These are phyloP conservation scores for Brachionus koreanus DNA, from an alignment of 1,140 invertebrate species.

Conservation along the genomic window DNA sequence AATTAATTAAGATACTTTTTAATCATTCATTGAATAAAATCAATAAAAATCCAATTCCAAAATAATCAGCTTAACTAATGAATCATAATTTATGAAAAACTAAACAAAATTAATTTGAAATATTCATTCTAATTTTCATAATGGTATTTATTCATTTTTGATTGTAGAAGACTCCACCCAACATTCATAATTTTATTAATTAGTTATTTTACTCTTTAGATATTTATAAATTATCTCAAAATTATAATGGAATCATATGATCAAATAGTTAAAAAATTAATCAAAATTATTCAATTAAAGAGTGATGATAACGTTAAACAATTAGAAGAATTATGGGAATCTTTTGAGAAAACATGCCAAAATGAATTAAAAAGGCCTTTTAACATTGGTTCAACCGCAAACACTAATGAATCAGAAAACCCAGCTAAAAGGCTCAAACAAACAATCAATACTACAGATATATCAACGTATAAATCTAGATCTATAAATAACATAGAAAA, in stretches of 20 bases:
- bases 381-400: background rate
- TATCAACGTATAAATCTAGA: background rate
- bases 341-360: background rate
- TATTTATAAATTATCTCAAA: background rate
- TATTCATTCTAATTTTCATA: background rate
- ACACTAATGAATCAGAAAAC: background rate
- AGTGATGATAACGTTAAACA: constrained; percentile 27
- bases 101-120: background rate
- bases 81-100: background rate
- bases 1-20: background rate
- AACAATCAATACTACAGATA: too few relatives aligned
- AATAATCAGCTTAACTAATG: background rate
- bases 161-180: background rate
- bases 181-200: background rate
- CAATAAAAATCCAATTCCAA: background rate
- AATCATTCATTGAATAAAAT: background rate
- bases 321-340: constrained; percentile 31
- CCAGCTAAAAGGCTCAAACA: background rate
- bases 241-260: constrained; percentile 30
- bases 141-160: background rate
- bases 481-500: background rate
- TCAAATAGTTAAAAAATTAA: constrained; percentile 40
- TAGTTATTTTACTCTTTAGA: background rate
- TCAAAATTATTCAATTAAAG: constrained; percentile 30
- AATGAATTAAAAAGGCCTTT: background rate